Percentiles rank a stretch among this genome's conserved stretches.
phyloP scores from a whole-genome alignment of 2,797 vertebrate species.

The Hypotaenidia okinawae region DNA sequence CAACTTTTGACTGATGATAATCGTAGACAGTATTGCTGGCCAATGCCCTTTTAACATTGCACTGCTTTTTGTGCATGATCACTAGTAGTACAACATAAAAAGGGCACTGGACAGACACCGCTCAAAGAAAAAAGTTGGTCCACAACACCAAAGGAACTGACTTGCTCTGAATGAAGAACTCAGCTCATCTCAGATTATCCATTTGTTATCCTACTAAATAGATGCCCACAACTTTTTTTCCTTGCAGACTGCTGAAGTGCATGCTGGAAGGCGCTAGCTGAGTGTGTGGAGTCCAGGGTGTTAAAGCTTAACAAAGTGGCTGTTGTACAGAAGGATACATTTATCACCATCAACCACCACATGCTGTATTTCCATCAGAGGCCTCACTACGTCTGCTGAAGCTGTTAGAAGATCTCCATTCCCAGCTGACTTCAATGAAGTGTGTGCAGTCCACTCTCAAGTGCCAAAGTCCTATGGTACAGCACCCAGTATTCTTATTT shows the following conservation, averaged over 20 bases:
- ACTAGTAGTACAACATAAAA: conserved; percentile 88
- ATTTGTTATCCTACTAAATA: background rate
- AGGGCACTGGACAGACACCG: conserved; percentile 82
- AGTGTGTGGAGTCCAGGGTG: background rate
- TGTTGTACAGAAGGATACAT: background rate
- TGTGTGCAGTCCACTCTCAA: background rate
- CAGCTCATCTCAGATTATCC: background rate
- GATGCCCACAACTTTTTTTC: background rate
- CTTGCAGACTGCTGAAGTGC: background rate
- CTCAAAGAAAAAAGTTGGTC: background rate
- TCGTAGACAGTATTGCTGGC: conserved; percentile 73
- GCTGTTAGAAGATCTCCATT: background rate
- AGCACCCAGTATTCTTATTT: background rate
- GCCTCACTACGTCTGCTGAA: background rate
- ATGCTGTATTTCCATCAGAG: background rate
- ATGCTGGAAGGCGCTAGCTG: background rate
- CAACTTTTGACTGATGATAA: background rate
- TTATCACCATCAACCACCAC: background rate
- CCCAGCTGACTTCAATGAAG: background rate
- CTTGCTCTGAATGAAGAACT: background rate
- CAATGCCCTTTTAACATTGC: conserved; percentile 90
- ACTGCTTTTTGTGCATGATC: conserved; percentile 83
- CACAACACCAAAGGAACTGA: background rate
- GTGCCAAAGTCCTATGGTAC: background rate
- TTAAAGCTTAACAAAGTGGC: background rate